Conservation (phyloP, 2,113 vertebrate genomes). For the Aptenodytes forsteri region DNA sequence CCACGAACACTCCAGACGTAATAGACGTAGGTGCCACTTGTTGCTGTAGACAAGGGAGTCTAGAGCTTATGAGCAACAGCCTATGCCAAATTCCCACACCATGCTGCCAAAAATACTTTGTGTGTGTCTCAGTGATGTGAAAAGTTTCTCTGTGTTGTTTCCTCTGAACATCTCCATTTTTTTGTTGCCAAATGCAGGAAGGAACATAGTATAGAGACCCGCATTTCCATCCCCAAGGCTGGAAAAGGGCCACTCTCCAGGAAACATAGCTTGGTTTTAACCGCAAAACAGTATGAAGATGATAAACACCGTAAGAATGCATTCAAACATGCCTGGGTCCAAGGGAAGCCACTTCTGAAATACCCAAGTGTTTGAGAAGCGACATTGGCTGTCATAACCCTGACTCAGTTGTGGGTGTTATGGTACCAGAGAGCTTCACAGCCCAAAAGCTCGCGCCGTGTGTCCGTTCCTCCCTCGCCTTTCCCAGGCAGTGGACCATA, state of each 20-base stretch:
- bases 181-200: conserved; percentile 18
- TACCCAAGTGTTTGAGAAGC: no score
- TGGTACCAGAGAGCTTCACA: background rate
- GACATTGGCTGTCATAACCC: background rate
- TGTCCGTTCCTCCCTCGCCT: background rate
- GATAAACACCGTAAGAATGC: background rate
- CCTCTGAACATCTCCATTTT: background rate
- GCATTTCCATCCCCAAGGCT: background rate
- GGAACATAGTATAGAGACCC: background rate
- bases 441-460: fast-evolving
- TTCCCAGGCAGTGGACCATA: conserved; percentile 33
- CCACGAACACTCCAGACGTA: background rate
- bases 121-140: background rate
- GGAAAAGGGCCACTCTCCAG: background rate
- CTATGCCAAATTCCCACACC: conserved; percentile 60
- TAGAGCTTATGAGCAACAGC: background rate
- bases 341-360: background rate
- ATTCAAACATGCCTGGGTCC: background rate
- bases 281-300: background rate
- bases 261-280: background rate
- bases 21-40: conserved; percentile 11
- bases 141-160: conserved; percentile 15
- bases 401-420: background rate
- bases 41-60: background rate
- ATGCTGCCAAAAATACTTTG: conserved; percentile 21